These are phyloP conservation scores for Xenopus laevis DNA, from an alignment of 2,113 vertebrate species.

Conservation along the genomic window DNA sequence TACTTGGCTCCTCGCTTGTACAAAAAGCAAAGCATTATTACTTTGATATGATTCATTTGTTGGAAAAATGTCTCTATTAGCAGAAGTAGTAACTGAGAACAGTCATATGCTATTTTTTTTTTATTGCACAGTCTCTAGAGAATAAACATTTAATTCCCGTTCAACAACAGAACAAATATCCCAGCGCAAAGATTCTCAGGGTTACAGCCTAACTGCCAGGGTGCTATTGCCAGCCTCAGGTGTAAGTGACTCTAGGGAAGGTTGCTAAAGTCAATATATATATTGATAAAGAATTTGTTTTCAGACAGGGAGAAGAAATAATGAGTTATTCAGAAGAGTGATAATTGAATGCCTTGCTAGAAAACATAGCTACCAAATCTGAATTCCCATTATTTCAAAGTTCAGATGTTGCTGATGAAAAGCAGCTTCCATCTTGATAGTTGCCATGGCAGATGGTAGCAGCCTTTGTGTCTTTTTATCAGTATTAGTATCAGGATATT, in stretches of 20 bases:
- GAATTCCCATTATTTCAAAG: slow-evolving; percentile 79
- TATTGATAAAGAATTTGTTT: slow-evolving; percentile 33
- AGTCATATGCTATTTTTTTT: slow-evolving; percentile 51
- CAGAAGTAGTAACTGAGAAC: slow-evolving; percentile 47
- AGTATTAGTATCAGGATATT: slow-evolving; percentile 77
- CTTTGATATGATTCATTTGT: slow-evolving; percentile 33
- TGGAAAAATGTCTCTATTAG: slow-evolving; percentile 52
- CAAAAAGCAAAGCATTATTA: slow-evolving; percentile 42
- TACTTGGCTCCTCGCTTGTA: slow-evolving; percentile 31
- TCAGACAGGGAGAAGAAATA: slow-evolving; percentile 50
- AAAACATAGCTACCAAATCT: slow-evolving; percentile 70
- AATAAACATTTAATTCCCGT: slow-evolving; percentile 57
- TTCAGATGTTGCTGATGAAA: slow-evolving; percentile 82
- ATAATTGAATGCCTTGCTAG: slow-evolving; percentile 67
- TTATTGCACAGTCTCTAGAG: slow-evolving; percentile 59
- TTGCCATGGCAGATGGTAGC: slow-evolving; percentile 80
- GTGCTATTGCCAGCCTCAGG: slow-evolving; percentile 42
- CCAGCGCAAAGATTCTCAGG: slow-evolving; percentile 50
- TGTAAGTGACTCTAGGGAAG: slow-evolving; percentile 48
- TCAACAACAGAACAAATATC: slow-evolving; percentile 51
- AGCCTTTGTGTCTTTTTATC: slow-evolving; percentile 77
- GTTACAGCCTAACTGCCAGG: slow-evolving; percentile 55
- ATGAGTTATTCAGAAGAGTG: slow-evolving; percentile 57
- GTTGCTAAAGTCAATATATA: slow-evolving; percentile 25
- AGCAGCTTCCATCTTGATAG: slow-evolving; percentile 82